phyloP scores from a whole-genome alignment of 2,888 invertebrate species.

The Celastrina argiolus region DNA sequence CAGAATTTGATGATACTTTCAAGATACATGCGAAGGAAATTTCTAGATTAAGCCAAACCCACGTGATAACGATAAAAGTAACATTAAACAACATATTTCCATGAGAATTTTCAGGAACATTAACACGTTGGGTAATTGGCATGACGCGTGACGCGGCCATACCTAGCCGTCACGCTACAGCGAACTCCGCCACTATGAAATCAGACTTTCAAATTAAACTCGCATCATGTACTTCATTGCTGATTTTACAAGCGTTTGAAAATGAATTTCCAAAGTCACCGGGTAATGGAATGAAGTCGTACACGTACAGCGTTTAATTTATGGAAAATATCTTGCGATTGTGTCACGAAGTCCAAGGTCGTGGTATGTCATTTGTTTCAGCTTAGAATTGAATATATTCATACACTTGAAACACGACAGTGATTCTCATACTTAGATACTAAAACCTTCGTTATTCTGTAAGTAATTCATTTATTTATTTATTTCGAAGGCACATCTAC shows the following conservation, averaged over 20 bases:
- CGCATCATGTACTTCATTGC: slow-evolving; percentile 11
- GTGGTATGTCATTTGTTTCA: slow-evolving; percentile 43
- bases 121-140: slow-evolving; percentile 17
- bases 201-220: slow-evolving; percentile 24
- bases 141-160: slow-evolving; percentile 47
- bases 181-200: slow-evolving; percentile 55
- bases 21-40: too few species aligned
- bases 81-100: not conserved
- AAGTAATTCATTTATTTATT: too few species aligned
- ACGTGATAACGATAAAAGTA: not conserved
- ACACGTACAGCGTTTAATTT: slow-evolving; percentile 31
- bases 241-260: not conserved
- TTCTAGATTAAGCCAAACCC: not conserved
- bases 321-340: slow-evolving; percentile 40
- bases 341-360: slow-evolving; percentile 60
- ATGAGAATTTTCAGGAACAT: slow-evolving; percentile 22
- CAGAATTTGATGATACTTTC: too few species aligned
- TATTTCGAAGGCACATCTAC: too few species aligned
- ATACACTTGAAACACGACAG: not conserved
- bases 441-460: not conserved
- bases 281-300: slow-evolving; percentile 50
- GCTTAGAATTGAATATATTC: slow-evolving; percentile 32
- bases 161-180: slow-evolving; percentile 61
- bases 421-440: not conserved
- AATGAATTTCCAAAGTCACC: slow-evolving; percentile 37